A percentile compares a stretch with the other conserved stretches of the same genome.
These are phyloP conservation scores for Holothuria scabra DNA, from an alignment of 53 echinoderm and acorn worm species.

Conservation along the genomic window DNA sequence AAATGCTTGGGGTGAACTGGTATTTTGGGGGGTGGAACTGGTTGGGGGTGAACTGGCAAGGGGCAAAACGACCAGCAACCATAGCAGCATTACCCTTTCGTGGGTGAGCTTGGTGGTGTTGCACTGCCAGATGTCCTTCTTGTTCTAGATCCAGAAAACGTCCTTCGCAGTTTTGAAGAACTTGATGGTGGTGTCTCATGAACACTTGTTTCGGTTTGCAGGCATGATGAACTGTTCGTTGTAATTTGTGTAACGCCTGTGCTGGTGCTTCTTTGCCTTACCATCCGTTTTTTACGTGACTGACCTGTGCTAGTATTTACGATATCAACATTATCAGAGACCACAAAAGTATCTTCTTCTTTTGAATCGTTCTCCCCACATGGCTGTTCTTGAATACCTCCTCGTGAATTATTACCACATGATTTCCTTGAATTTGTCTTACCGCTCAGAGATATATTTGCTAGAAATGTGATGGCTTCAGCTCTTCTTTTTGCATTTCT, in stretches of 20 bases:
- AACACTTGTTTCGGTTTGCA: not conserved
- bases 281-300: conserved; percentile 15
- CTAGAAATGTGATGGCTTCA: conserved; percentile 76
- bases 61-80: too few relatives aligned
- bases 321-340: too few relatives aligned
- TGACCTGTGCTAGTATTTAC: not conserved
- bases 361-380: conserved; percentile 19
- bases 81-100: conserved; percentile 12
- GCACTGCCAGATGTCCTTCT: conserved; percentile 22
- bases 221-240: conserved; percentile 11
- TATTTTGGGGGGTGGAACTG: too few relatives aligned
- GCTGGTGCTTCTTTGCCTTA: not conserved
- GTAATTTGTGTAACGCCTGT: not conserved
- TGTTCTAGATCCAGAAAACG: conserved; percentile 2
- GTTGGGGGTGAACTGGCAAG: too few relatives aligned
- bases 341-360: conserved; percentile 14
- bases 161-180: conserved; percentile 8
- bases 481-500: conserved; percentile 81
- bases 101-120: conserved; percentile 38
- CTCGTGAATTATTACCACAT: conserved; percentile 13
- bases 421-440: conserved; percentile 22
- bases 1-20: too few relatives aligned
- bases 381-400: conserved; percentile 17
- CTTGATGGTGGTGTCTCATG: conserved; percentile 21
- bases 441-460: conserved; percentile 83